Evolutionary conservation across 2,113 vertebrate species (phyloP), one percentile per base, ranked within the genome.

Genomic region (Azemiops feae): DNA sequence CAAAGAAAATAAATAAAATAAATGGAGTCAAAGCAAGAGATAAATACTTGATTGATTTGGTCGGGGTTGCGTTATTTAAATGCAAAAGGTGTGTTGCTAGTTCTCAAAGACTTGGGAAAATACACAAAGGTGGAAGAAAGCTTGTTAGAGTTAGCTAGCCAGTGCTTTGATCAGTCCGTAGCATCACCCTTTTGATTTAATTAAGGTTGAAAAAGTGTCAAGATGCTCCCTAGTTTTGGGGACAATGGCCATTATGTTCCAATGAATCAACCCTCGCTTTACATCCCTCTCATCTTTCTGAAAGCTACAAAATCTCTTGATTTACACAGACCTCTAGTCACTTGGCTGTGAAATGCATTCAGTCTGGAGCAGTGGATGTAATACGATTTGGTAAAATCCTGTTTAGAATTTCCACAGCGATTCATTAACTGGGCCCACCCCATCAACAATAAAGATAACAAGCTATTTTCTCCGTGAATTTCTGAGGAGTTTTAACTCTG

Each of bases 271-370:
- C 88, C 93, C 93, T 95, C 16, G 16, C 87, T 97, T 96, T 94
- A 69, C 94, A 96, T 95, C 92, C 93, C 90, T 96, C 96, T 97
- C 94, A 94, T 96, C 95, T 95, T 93, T 96, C 96, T 87, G 92
- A 95, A 94, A 94, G 89, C 95, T 50, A 50, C 91, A 53, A 91
- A 96, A 92, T 95, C 95, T 95, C 96, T 94, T 96, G 94, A 95
- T 94, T 96, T 57, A 95, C 92, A 93, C 91, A 94, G 90, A 92
- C 94, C 93, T 94, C 93, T 94, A 96, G 94, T 95, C 95, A 93
- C 95, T 96, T 97, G 95, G 92, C 90, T 94, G 93, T 95, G 95
- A 96, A 96, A 94, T 92, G 90, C 95, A 91, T 95, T 96, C 8
- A 3, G 90, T 93, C 93, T 94, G 93, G 91, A 89, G 95, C 94